phyloP scores from a whole-genome alignment of 2,113 vertebrate species.

The Corvus moneduloides region DNA sequence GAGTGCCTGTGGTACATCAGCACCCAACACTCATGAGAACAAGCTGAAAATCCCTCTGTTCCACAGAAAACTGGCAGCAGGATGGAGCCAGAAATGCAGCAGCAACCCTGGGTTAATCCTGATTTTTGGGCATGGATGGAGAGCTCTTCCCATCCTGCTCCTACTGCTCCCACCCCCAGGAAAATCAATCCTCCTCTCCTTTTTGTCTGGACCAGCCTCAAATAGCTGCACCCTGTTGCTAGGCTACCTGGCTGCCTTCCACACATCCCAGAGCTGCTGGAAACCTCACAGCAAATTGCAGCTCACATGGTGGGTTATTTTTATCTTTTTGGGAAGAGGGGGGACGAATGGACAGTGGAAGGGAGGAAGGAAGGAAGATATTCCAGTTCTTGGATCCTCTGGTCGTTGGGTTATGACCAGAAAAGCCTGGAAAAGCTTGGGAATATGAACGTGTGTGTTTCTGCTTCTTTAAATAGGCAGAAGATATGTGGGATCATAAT shows the following conservation, averaged over 20 bases:
- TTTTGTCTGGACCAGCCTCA: conserved; percentile 52
- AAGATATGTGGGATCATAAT: neutral
- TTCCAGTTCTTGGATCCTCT: neutral
- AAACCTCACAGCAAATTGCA: conserved; percentile 34
- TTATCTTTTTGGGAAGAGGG: neutral
- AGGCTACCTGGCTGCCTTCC: conserved; percentile 67
- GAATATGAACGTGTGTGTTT: neutral
- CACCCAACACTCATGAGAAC: rapidly evolving
- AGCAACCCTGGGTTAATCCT: neutral
- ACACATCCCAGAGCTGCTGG: conserved; percentile 40
- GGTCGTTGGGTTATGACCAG: neutral
- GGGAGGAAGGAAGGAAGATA: neutral
- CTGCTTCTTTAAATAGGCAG: neutral
- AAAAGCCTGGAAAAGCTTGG: neutral
- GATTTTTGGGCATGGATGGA: neutral
- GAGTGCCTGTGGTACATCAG: neutral
- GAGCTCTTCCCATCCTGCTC: neutral
- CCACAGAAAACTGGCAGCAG: neutral
- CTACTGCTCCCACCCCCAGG: neutral
- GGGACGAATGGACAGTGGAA: neutral
- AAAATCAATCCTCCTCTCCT: neutral
- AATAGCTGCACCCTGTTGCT: conserved; percentile 71
- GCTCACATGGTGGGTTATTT: conserved; percentile 43
- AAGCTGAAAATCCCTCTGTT: neutral
- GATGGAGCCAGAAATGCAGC: neutral